Base-by-base conservation (phyloP, 1,140 invertebrate genomes). In the Dendrolimus kikuchii region DNA sequence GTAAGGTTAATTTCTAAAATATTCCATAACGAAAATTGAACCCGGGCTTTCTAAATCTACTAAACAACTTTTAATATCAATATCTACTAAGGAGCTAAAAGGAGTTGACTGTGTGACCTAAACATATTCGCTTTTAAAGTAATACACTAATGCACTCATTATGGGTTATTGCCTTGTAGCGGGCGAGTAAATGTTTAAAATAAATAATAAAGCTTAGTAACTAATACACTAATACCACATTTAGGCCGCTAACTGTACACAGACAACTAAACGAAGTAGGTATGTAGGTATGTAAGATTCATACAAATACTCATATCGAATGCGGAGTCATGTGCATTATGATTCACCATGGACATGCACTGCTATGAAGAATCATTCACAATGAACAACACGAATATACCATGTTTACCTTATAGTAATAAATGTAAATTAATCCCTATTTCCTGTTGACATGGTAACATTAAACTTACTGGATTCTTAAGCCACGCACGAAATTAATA, bases 181-280 rank as follows among this genome's bases (percentile, higher is more conserved):
- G 51, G 36, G 53, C 57, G 51, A 54, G 47, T 53, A 38, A 59
- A 51, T 23, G 45, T 44, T 45, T 49, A 57, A 60, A 53, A 66
- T 60, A 57, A 60, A 58, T 61, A 64, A 55, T 58, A 58, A 65
- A 65, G 49, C 57, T 66, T 68, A 51, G 59, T 61, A 57, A 66
- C 50, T 43, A 43, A 60, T 57, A 64, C 44, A 66, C 50, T 43
- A 43, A 60, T 57, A 64, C 44, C 51, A 59, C 54, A 72, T 68
- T 60, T 51, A 54, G 62, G 60, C 53, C 72, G 49, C 10, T 69
- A 69, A 68, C 63, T 66, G 68, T 71, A 62, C 62, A 67, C 51
- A 58, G 40, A 36, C 44, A 53, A 46, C 38, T n/a, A 44, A 48
- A 49, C 48, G 40, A 53, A 37, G 44, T 66, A 60, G 9, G 40